Evolutionary conservation across 2,888 invertebrate genomes (phyloP), one percentile per base, ranked within the genome.

Genomic region (Dasysyrphus albostriatus): DNA sequence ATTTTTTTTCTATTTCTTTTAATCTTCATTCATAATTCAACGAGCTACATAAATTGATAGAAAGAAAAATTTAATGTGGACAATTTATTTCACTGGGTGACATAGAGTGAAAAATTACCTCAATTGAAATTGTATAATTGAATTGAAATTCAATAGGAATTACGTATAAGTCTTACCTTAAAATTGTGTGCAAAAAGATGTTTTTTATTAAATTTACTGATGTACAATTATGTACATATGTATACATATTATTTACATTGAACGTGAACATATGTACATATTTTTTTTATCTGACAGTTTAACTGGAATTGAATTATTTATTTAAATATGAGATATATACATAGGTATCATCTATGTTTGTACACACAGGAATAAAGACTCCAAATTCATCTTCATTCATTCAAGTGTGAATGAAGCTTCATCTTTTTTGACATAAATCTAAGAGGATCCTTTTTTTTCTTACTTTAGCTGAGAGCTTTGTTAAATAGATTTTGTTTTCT

Each of bases 381-480:
- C 14, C 14, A 1, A 54, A 7, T 7, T 54, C 7, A 54, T 54
- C 14, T 54, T 54, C 14, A 54, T 29, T 29, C 29, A 54, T 14
- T 54, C 24, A 54, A 29, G 51, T 24, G 29, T 29, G 14, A 24
- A 29, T 51, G 24, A 51, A 29, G 51, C 24, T 54, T 54, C 29
- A 54, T 54, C 24, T 29, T 54, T 51, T 54, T 14, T 54, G 51
- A 54, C 51, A 54, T 54, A 54, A 24, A 24, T 24, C 19, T 10
- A 32, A 32, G 12, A 24, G 4, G 19, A 19, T 49, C 10, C 49
- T 49, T 29, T 49, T 2, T 51, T 29, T 49, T n/a, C n/a, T 49
- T 49, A 12, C 19, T 49, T 49, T 51, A 12, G 3, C 6, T 51
- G 10, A 12, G 16, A 12, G 9, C 0, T 4, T 9, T 49, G 16